Conservation (phyloP, 2,113 vertebrate species). For the Copsychus sechellarum region DNA sequence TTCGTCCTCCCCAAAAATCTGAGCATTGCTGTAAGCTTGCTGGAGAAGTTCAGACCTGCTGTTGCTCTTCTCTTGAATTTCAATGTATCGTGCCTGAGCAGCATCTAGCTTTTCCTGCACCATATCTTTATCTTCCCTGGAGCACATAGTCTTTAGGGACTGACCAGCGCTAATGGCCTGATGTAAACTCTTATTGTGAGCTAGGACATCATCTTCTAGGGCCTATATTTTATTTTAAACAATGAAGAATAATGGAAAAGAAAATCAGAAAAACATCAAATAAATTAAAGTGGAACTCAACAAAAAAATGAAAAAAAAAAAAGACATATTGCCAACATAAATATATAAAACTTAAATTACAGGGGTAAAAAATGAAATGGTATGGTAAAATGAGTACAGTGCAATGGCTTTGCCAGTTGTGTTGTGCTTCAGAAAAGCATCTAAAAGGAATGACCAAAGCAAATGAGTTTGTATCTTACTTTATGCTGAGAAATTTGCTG, state of each 20-base stretch:
- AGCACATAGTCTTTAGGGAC: conserved; percentile 87
- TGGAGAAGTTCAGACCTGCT: conserved; percentile 88
- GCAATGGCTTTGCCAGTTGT: neutral
- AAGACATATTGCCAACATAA: conserved; percentile 23
- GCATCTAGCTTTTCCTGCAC: conserved; percentile 91
- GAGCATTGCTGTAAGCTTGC: conserved; percentile 93
- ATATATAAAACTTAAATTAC: conserved; percentile 45
- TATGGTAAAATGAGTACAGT: neutral
- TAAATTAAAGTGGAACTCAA: conserved; percentile 60
- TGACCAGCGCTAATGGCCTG: conserved; percentile 91
- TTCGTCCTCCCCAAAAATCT: conserved; percentile 95
- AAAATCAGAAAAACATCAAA: conserved; percentile 71
- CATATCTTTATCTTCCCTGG: conserved; percentile 92
- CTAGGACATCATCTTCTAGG: conserved; percentile 91
- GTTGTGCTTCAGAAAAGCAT: neutral
- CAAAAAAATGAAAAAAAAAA: neutral
- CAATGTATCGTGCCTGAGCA: conserved; percentile 86
- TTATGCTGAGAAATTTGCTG: conserved; percentile 92
- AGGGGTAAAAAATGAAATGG: neutral
- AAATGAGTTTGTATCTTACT: conserved; percentile 72
- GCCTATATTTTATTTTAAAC: conserved; percentile 76
- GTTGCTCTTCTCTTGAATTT: conserved; percentile 90
- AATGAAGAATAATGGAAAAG: conserved; percentile 56
- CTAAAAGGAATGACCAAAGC: neutral
- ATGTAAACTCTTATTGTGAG: conserved; percentile 88